Evolutionary conservation across 2,888 invertebrate genomes (phyloP).

Genomic region (Achlya flavicornis): DNA sequence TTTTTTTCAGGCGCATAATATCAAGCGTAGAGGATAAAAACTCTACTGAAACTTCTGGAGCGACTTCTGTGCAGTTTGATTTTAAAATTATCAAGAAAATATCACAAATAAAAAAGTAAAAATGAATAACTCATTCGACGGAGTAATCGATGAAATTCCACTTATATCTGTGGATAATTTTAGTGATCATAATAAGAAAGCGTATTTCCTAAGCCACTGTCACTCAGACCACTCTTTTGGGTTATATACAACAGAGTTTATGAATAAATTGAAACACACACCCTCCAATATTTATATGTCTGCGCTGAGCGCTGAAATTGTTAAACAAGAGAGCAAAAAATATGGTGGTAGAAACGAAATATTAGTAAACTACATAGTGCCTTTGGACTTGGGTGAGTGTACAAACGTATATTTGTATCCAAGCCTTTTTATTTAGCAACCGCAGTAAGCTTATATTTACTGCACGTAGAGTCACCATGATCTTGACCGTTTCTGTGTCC

Average conservation of each 20-base stretch:
- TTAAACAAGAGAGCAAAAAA: slow-evolving; percentile 24
- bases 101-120: not conserved
- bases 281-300: slow-evolving; percentile 53
- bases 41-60: too few species aligned
- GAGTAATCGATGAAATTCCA: slow-evolving; percentile 84
- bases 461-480: too few species aligned
- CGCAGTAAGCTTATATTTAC: too few species aligned
- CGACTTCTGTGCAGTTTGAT: too few species aligned
- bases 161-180: slow-evolving; percentile 86
- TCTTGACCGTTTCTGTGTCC: too few species aligned
- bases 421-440: too few species aligned
- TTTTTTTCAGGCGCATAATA: too few species aligned
- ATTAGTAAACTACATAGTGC: slow-evolving; percentile 34
- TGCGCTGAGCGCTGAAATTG: slow-evolving; percentile 47
- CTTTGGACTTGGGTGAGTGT: slow-evolving; percentile 49
- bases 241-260: slow-evolving; percentile 43
- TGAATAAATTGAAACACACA: slow-evolving; percentile 31
- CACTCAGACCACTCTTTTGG: slow-evolving; percentile 86
- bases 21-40: too few species aligned
- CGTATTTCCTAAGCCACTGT: slow-evolving; percentile 87
- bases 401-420: too few species aligned
- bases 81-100: too few species aligned
- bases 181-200: slow-evolving; percentile 65
- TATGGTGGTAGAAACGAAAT: slow-evolving; percentile 25
- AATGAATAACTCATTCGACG: slow-evolving; percentile 81